Base-by-base conservation (phyloP, 2,797 vertebrate species). In the Orientallactaga sibirica region DNA sequence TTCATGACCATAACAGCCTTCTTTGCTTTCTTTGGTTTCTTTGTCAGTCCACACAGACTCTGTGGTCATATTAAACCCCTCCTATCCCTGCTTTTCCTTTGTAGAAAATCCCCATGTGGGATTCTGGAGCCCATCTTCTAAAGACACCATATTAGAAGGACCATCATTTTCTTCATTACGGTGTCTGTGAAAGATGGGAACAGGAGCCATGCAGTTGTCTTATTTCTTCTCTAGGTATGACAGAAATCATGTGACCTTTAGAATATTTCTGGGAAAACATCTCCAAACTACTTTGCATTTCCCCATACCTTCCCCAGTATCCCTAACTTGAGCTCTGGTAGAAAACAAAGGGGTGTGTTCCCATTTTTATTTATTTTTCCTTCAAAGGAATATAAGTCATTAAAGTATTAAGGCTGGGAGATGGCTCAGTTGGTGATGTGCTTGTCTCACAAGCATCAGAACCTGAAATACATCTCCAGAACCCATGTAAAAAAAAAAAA, bases 351-450 rank as follows among this genome's bases (percentile, higher is more conserved):
- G 1, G 25, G 22, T 86, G 16, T 76, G 12, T 52, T 29, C 14
- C 37, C 20, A 4, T 62, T 62, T 16, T 10, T 20, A 14, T 12
- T 87, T 81, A 37, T 83, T 8, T 77, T n/a, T 33, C 29, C 91
- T 33, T 48, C 78, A 97, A 95, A 48, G 52, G 96, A 97, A 95
- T 92, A 33, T 62, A 96, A 93, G 77, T 79, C 91, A 94, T 84
- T 70, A 86, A 94, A 97, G 95, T 70, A 93, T 86, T 94, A 90
- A 58, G 55, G 55, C 55, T 58, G 55, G 55, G 55, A 58, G 16
- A 58, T 58, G 55, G 55, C 11, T 11, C 55, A 58, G 55, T 58
- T 58, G 55, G 55, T 58, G 16, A 58, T 16, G 16, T 58, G 14
- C 55, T 58, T 58, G 55, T 16, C 55, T 16, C 15, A 16, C 14